Evolutionary conservation across 2,113 vertebrate genomes (phyloP).

Genomic region (Tyto alba): DNA sequence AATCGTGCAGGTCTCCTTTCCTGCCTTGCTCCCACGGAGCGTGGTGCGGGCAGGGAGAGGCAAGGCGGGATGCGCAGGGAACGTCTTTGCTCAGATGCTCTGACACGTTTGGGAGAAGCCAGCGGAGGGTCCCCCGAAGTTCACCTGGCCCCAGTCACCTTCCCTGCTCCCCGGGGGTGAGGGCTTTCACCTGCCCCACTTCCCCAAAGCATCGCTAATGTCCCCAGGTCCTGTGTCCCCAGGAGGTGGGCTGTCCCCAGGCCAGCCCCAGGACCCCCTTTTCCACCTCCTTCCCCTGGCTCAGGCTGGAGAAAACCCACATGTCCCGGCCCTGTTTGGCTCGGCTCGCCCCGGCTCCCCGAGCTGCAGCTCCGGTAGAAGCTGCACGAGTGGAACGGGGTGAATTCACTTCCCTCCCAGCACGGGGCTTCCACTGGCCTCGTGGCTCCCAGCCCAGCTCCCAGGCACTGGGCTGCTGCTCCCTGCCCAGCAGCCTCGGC

Average conservation of each 20-base stretch:
- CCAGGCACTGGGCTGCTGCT: conserved; percentile 25
- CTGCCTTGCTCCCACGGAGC: accelerated
- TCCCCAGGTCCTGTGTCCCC: not conserved
- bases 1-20: not conserved
- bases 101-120: not conserved
- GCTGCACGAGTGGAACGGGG: not conserved
- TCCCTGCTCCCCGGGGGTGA: accelerated
- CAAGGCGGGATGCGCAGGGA: accelerated
- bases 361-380: not conserved
- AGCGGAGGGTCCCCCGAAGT: not conserved
- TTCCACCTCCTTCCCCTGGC: not conserved
- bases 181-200: not conserved
- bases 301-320: not conserved
- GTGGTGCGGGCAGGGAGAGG: not conserved
- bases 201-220: not conserved
- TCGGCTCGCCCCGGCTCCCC: not conserved
- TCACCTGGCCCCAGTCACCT: not conserved
- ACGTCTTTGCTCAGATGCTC: not conserved
- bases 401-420: conserved; percentile 28
- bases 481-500: not conserved
- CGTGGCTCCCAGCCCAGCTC: not conserved
- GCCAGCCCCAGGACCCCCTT: not conserved
- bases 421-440: not conserved
- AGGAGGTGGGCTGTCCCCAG: not conserved
- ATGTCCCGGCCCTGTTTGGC: not conserved